These are phyloP conservation scores for Parnassius apollo DNA, from an alignment of 2,888 invertebrate genomes.

Conservation along the genomic window DNA sequence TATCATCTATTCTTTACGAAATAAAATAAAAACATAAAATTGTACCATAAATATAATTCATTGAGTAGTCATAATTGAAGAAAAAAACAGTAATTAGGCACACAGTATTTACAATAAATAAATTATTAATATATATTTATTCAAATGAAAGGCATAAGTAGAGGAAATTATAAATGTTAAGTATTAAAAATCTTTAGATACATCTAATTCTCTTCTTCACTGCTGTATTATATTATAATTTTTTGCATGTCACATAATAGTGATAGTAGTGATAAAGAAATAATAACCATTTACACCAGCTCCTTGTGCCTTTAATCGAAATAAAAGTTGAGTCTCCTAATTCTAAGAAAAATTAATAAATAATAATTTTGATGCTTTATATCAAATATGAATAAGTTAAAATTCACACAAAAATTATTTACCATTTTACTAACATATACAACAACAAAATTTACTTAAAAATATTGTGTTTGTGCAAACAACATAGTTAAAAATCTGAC, in stretches of 20 bases:
- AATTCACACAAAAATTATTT: constrained; percentile 5
- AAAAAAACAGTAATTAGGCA: constrained; percentile 24
- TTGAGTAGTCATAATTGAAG: constrained; percentile 6
- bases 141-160: constrained; percentile 17
- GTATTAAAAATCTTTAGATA: too few relatives aligned
- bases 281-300: neutral
- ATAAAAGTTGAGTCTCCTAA: constrained; percentile 3
- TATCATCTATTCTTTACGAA: too few relatives aligned
- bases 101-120: constrained; percentile 26
- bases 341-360: constrained; percentile 21
- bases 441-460: constrained; percentile 3
- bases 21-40: constrained; percentile 12
- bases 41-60: constrained; percentile 25
- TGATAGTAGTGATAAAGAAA: neutral
- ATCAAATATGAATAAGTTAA: constrained; percentile 13
- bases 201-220: too few relatives aligned
- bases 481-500: neutral
- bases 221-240: neutral
- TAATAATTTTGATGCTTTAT: constrained; percentile 6
- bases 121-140: constrained; percentile 7
- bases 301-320: constrained; percentile 6
- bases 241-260: neutral
- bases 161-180: too few relatives aligned
- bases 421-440: neutral
- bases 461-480: constrained; percentile 13